phyloP scores from a whole-genome alignment of 2,888 invertebrate genomes.

The Pachydiplax longipennis region DNA sequence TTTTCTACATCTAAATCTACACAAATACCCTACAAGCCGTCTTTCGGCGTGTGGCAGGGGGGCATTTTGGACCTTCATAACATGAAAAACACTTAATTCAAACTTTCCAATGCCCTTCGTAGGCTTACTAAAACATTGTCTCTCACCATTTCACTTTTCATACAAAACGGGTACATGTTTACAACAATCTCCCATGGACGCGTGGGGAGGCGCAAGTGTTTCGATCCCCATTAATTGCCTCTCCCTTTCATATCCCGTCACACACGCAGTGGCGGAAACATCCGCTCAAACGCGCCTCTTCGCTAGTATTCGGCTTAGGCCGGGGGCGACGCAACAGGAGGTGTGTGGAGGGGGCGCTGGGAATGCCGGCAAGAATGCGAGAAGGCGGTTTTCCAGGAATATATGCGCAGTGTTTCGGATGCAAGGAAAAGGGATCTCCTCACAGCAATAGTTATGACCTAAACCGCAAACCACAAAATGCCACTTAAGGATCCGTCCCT shows the following conservation, averaged over 20 bases:
- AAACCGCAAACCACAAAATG: slow-evolving; percentile 14
- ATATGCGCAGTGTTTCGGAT: neutral
- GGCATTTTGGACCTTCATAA: no score
- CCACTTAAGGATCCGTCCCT: neutral
- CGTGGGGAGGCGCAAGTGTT: no score
- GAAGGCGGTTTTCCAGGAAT: neutral
- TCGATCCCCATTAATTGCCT: no score
- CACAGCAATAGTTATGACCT: neutral
- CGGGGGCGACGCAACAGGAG: neutral
- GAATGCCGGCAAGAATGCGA: neutral
- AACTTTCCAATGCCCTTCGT: no score
- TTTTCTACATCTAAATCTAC: no score
- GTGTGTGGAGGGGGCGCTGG: neutral
- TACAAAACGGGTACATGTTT: no score
- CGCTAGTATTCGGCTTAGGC: neutral
- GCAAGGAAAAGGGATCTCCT: neutral
- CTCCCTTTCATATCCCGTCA: neutral
- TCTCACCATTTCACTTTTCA: no score
- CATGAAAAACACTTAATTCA: no score
- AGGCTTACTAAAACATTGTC: no score
- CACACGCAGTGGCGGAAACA: neutral
- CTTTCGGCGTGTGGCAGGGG: no score
- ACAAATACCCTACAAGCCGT: no score
- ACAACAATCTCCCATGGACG: no score
- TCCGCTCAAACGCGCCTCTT: neutral